Evolutionary conservation across 1,140 invertebrate species (phyloP), one percentile per base, ranked within the genome.

Genomic region (Magallana gigas): DNA sequence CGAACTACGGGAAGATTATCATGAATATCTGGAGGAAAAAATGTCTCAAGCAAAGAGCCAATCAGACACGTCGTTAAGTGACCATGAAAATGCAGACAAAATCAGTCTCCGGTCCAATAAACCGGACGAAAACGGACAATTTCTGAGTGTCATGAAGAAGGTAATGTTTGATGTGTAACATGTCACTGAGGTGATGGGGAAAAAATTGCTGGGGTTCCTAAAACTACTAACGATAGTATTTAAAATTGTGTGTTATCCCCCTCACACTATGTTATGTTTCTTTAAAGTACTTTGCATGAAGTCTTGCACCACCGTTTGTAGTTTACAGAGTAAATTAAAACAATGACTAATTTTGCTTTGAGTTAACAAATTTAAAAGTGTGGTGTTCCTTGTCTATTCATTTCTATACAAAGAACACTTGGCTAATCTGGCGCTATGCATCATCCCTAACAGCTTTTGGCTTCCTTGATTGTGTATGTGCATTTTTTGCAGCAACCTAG

Each of bases 401-500:
- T 76, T 76, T 76, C 23, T 36, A 76, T 29, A 29, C 23, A 76
- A 8, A 76, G 18, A 76, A n/a, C 68, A 76, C 23, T 48, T 48
- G 11, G 68, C 68, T 12, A 36, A 23, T 12, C 29, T 29, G 68
- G 68, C 68, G 68, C 23, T 76, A 76, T 76, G 68, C 68, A 76
- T 29, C 23, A 29, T 76, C 23, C 68, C 23, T 29, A 12, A 29
- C 36, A 11, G 68, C 68, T 76, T 76, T 29, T 29, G 23, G 68
- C 68, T 76, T 68, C 36, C 23, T 76, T 76, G 18, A 76, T 29
- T 76, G 68, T 76, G 68, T 29, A 76, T 76, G 68, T 76, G 68
- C 68, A 76, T 76, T 76, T 76, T 94, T 84, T 84, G 59, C 83
- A 84, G 83, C 97, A 99, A 98, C 97, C 98, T 92, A 99, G 98